Conservation (phyloP, 2,888 invertebrate genomes). For the Acanthosepion esculentum region DNA sequence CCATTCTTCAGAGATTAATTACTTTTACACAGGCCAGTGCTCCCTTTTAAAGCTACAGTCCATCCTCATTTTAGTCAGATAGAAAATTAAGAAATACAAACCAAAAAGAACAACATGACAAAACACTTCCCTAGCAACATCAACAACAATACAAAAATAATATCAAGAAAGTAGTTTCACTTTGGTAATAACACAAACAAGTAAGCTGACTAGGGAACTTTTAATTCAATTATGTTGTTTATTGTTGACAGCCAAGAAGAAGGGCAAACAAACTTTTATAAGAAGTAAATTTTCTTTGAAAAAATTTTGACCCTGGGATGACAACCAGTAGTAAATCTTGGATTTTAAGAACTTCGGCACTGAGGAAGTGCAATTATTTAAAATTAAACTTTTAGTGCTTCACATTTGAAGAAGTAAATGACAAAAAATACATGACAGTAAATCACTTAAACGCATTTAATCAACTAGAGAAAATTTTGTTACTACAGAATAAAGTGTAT, state of each 20-base stretch:
- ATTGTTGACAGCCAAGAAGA: neutral
- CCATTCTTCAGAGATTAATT: slow-evolving; percentile 11
- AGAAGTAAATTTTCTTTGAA: neutral
- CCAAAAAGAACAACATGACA: neutral
- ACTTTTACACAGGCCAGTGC: slow-evolving; percentile 20
- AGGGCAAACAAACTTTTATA: neutral
- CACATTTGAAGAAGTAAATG: neutral
- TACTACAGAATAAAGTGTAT: neutral
- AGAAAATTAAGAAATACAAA: neutral
- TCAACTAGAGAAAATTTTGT: neutral
- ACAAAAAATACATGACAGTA: neutral
- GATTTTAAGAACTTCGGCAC: neutral
- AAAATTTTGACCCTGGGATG: neutral
- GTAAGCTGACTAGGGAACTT: neutral
- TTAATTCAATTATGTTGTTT: neutral
- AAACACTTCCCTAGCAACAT: neutral
- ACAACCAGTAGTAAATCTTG: neutral
- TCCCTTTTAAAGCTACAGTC: neutral
- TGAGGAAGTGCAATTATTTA: neutral
- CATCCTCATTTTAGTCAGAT: neutral
- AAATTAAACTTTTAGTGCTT: neutral
- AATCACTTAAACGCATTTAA: neutral
- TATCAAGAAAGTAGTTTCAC: neutral
- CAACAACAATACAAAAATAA: neutral
- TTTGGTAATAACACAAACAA: neutral